phyloP scores from a whole-genome alignment of 2,113 vertebrate genomes.

The Cynoglossus semilaevis region DNA sequence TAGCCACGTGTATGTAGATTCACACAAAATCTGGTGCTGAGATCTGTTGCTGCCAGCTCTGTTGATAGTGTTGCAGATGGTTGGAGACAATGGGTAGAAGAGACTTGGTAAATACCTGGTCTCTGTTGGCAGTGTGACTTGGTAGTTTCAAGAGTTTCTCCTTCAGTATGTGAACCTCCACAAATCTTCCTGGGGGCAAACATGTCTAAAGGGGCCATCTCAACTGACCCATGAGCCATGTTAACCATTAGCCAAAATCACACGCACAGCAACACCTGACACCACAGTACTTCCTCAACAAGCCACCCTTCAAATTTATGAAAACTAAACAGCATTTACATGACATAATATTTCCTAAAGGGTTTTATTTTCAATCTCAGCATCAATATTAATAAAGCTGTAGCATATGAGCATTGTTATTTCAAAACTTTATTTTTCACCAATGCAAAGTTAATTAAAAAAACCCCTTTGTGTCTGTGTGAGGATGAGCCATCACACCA shows the following conservation, averaged over 20 bases:
- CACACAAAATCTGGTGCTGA: not conserved
- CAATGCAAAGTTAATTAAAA: too few relatives aligned
- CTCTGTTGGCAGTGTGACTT: not conserved
- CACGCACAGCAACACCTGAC: not conserved
- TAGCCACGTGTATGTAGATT: not conserved
- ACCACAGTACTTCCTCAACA: not conserved
- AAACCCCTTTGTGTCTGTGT: too few relatives aligned
- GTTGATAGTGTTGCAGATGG: not conserved
- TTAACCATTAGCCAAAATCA: too few relatives aligned
- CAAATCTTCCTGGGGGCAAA: not conserved
- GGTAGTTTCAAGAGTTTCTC: not conserved
- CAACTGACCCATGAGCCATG: not conserved
- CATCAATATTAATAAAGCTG: too few relatives aligned
- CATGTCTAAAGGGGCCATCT: not conserved
- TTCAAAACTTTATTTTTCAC: too few relatives aligned
- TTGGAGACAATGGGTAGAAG: not conserved
- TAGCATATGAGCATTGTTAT: too few relatives aligned
- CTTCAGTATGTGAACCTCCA: not conserved
- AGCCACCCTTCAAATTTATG: not conserved
- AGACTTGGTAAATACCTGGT: constrained; percentile 1
- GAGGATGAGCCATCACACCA: not conserved
- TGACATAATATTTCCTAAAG: not conserved
- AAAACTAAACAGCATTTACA: not conserved
- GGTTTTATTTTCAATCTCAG: too few relatives aligned
- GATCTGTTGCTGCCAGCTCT: constrained; percentile 4